Conservation (phyloP, 2,888 invertebrate species). For the Nemapogon koenigi region DNA sequence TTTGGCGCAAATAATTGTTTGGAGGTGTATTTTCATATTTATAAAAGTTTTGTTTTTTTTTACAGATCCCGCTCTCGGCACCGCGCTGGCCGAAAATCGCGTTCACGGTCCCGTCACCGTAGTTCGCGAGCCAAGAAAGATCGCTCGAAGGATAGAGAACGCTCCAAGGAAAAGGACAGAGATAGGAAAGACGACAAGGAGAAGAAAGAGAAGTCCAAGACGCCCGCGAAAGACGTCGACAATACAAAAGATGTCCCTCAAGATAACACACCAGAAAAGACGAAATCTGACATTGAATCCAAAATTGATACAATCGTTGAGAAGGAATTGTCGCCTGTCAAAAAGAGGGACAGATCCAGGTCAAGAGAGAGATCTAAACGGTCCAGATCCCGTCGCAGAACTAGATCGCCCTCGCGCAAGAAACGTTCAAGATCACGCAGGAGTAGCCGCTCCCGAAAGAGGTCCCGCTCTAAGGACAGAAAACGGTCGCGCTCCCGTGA, state of each 20-base stretch:
- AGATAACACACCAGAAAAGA: no score
- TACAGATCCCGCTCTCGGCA: slow-evolving; percentile 60
- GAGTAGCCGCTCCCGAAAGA: slow-evolving; percentile 39
- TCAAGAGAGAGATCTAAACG: slow-evolving; percentile 50
- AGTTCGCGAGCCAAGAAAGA: slow-evolving; percentile 58
- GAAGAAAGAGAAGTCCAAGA: slow-evolving; percentile 42
- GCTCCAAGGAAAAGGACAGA: slow-evolving; percentile 42
- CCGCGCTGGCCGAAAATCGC: slow-evolving; percentile 63
- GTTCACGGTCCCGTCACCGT: slow-evolving; percentile 60
- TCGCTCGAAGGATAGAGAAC: slow-evolving; percentile 44
- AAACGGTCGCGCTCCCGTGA: slow-evolving; percentile 66
- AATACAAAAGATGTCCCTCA: slow-evolving; percentile 20
- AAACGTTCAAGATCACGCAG: slow-evolving; percentile 37
- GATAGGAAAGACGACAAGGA: slow-evolving; percentile 35
- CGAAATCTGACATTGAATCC: slow-evolving; percentile 26
- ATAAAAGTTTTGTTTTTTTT: slow-evolving; percentile 12
- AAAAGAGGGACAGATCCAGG: slow-evolving; percentile 51
- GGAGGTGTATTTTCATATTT: no score
- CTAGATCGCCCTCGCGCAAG: slow-evolving; percentile 58
- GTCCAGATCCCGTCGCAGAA: slow-evolving; percentile 67
- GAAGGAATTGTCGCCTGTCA: slow-evolving; percentile 39
- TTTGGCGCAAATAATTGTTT: no score
- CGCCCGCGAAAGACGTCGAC: slow-evolving; percentile 30
- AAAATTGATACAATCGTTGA: slow-evolving; percentile 31
- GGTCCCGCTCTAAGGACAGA: slow-evolving; percentile 46